phyloP scores from a whole-genome alignment of 1,140 invertebrate genomes.

The Pseudomyrmex sp. region DNA sequence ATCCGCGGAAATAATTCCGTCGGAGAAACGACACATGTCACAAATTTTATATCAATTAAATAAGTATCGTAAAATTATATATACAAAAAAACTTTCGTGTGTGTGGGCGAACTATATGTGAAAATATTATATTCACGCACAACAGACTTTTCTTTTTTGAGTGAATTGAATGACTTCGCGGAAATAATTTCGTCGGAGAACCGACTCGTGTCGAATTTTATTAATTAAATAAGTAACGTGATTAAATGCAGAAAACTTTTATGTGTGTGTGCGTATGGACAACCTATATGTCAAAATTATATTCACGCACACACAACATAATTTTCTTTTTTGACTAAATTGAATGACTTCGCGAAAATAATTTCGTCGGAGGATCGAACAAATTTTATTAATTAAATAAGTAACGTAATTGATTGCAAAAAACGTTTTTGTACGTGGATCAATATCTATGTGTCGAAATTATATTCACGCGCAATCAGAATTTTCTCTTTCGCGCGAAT shows the following conservation, averaged over 20 bases:
- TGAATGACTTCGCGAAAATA: too few species aligned
- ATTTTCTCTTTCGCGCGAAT: background rate
- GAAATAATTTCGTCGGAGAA: conserved; percentile 17
- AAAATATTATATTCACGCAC: background rate
- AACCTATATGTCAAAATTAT: background rate
- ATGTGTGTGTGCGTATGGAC: background rate
- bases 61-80: background rate
- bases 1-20: conserved; percentile 11
- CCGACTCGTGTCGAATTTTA: background rate
- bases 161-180: background rate
- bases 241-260: background rate
- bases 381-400: background rate
- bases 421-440: background rate
- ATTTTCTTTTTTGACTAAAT: too few species aligned
- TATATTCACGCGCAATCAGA: background rate
- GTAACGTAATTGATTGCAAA: background rate
- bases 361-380: too few species aligned
- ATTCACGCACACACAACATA: too few species aligned
- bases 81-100: background rate
- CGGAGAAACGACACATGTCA: background rate
- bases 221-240: background rate
- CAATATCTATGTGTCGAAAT: background rate
- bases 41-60: background rate
- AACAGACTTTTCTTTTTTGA: background rate
- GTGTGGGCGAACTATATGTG: background rate